phyloP scores from a whole-genome alignment of 2,113 vertebrate species.

The Scytalopus superciliaris region DNA sequence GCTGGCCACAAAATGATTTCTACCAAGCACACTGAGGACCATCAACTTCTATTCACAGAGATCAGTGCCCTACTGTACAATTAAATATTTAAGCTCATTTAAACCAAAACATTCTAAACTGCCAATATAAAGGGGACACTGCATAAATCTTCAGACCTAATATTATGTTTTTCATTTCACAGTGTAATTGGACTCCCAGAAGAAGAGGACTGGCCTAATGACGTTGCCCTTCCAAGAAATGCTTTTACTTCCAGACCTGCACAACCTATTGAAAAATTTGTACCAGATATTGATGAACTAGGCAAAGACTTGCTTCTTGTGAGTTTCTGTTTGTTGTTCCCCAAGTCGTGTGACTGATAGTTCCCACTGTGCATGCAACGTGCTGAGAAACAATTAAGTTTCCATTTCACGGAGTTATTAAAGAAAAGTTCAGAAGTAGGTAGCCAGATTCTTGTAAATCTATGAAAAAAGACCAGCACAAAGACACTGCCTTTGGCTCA shows the following conservation, averaged over 20 bases:
- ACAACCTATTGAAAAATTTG: constrained; percentile 88
- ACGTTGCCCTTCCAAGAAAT: constrained; percentile 92
- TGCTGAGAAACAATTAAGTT: not conserved
- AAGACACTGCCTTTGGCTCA: not conserved
- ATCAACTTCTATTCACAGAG: not conserved
- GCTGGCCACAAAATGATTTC: not conserved
- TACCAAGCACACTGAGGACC: not conserved
- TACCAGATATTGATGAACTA: constrained; percentile 92
- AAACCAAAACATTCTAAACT: not conserved
- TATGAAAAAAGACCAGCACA: not conserved
- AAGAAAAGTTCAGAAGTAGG: not conserved
- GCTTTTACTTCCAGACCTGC: constrained; percentile 88
- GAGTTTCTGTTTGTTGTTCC: constrained; percentile 48
- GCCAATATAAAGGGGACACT: not conserved
- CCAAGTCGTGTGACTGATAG: not conserved
- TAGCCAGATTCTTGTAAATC: not conserved
- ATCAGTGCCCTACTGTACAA: not conserved
- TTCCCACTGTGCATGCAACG: not conserved
- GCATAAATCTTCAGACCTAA: not conserved
- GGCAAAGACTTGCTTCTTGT: constrained; percentile 94
- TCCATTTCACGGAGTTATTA: not conserved
- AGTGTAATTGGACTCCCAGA: constrained; percentile 94
- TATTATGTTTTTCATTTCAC: not conserved
- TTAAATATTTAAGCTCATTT: not conserved
- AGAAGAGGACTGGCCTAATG: constrained; percentile 94